A percentile compares a stretch with the other conserved stretches of the same genome.
These are phyloP conservation scores for Triplophysa siluroides DNA, from an alignment of 2,113 vertebrate species.

Conservation along the genomic window DNA sequence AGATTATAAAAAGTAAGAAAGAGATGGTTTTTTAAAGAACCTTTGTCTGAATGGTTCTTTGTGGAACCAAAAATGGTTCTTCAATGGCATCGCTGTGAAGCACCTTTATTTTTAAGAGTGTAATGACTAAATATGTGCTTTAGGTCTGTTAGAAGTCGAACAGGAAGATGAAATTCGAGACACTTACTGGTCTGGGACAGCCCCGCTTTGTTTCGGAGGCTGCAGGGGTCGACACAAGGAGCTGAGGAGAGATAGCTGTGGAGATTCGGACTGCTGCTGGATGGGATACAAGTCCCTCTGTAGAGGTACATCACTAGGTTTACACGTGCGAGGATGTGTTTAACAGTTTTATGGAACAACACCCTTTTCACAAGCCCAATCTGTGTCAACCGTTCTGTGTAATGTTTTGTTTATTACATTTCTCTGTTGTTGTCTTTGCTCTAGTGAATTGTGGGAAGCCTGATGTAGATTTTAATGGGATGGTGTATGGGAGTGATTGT, in stretches of 20 bases:
- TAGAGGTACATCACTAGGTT: conserved; percentile 66
- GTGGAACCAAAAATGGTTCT: no score
- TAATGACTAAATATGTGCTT: background rate
- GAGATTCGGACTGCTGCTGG: conserved; percentile 83
- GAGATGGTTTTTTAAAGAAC: no score
- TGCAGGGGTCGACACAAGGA: conserved; percentile 77
- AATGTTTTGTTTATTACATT: background rate
- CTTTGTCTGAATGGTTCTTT: no score
- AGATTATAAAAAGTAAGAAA: no score
- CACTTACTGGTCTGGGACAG: conserved; percentile 81
- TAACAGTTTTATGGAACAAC: background rate
- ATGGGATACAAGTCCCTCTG: conserved; percentile 82
- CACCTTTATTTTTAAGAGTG: no score
- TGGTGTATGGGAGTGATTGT: conserved; percentile 78
- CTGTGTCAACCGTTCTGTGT: background rate
- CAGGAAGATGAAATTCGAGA: conserved; percentile 56
- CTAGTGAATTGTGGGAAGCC: conserved; percentile 83
- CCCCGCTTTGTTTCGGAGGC: conserved; percentile 76
- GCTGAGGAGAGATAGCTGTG: conserved; percentile 79
- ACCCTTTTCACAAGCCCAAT: no score
- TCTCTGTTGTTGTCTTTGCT: background rate
- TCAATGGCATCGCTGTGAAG: no score
- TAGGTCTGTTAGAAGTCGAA: conserved; percentile 59
- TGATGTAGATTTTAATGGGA: conserved; percentile 74
- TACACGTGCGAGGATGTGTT: background rate